Base-by-base conservation (phyloP, 1,140 invertebrate species). In the Leptinotarsa lineolata region DNA sequence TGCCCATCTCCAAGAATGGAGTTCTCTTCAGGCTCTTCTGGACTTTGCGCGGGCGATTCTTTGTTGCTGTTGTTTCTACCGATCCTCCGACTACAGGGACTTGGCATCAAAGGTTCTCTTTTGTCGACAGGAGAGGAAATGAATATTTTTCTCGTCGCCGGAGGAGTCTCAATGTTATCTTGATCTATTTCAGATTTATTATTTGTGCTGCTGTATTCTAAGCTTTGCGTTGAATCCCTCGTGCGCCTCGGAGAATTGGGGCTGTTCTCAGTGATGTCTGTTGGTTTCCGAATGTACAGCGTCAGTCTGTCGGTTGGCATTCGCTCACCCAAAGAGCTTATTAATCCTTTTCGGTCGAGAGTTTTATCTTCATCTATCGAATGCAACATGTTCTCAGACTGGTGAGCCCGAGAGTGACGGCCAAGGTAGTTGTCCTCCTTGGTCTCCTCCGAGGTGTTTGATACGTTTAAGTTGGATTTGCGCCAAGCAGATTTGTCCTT, bases 131-230 rank as follows among this genome's bases (percentile, higher is more conserved):
- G 88, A 16, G 82, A 80, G 13, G 90, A 88, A 73, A 88, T 89
- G 79, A 92, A 91, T 3, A 90, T 84, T 79, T 91, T 89, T 70
- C 94, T 87, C 13, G 91, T 92, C 0, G 91, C 92, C 1, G 94
- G 94, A 5, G 94, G 94, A 5, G 94, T 95, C 87, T 96, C 94
- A 18, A 95, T 94, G 77, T 96, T 96, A 76, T 96, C 94, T 3
- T 93, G 93, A 82, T 96, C 94, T 13, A 95, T 94, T 81, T 95
- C 94, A 24, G 93, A 91, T 80, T 91, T 92, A 78, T 94, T 92
- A 76, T 86, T 85, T 76, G 16, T 18, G 20, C 89, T 83, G 22
- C 20, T 68, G 22, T 69, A 72, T 39, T 79, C 76, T 2, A 69
- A 22, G 30, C 58, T 76, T 78, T 84, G 79, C 81, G 90, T 74